phyloP scores from a whole-genome alignment of 2,888 invertebrate species.

The Lasioglossum zephyrum region DNA sequence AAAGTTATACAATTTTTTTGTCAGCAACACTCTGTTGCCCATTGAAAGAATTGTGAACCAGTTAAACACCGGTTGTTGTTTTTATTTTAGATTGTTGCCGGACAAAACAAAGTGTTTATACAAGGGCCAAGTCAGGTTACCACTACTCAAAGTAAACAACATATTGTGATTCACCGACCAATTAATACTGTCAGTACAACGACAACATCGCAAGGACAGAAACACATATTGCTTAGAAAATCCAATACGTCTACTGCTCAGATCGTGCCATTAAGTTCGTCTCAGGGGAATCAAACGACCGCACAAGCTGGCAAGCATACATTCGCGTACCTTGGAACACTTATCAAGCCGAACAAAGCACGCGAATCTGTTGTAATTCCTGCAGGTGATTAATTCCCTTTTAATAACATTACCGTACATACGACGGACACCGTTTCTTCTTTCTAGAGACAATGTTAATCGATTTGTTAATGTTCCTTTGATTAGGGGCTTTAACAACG shows the following conservation, averaged over 20 bases:
- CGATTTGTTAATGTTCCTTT: slow-evolving; percentile 1
- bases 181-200: slow-evolving; percentile 73
- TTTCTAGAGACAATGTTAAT: background rate
- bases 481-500: slow-evolving; percentile 74
- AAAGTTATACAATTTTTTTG: slow-evolving; percentile 17
- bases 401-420: background rate
- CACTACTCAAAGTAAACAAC: slow-evolving; percentile 77
- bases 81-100: slow-evolving; percentile 77
- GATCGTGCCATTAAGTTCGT: slow-evolving; percentile 80
- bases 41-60: background rate
- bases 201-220: slow-evolving; percentile 75
- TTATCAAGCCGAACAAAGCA: slow-evolving; percentile 81
- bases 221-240: slow-evolving; percentile 81
- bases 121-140: slow-evolving; percentile 79
- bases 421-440: background rate
- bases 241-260: slow-evolving; percentile 80
- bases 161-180: slow-evolving; percentile 80
- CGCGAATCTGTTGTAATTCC: slow-evolving; percentile 81
- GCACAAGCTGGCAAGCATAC: slow-evolving; percentile 81
- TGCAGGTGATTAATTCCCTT: slow-evolving; percentile 73
- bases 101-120: slow-evolving; percentile 80
- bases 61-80: slow-evolving; percentile 17
- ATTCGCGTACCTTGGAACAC: slow-evolving; percentile 82
- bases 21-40: background rate
- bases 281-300: slow-evolving; percentile 76